Conservation (phyloP, 2,113 vertebrate species). For the Microtus oregoni region DNA sequence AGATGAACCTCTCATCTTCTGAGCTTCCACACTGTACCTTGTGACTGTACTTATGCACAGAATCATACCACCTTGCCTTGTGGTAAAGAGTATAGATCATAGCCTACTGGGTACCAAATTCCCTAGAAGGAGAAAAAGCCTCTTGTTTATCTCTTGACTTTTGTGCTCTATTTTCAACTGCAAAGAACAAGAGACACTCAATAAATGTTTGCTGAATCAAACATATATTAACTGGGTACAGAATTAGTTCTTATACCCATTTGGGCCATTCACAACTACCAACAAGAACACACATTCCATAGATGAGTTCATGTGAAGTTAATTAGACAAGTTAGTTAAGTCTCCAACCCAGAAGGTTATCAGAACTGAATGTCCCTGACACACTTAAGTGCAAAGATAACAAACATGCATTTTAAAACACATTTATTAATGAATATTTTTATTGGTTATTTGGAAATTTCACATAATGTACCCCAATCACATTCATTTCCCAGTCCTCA, state of each 20-base stretch:
- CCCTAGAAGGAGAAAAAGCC: background rate
- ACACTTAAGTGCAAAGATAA: constrained; percentile 77
- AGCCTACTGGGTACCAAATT: background rate
- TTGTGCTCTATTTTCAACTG: background rate
- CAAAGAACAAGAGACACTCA: background rate
- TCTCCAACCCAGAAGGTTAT: constrained; percentile 85
- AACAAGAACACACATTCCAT: constrained; percentile 84
- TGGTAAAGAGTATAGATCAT: background rate
- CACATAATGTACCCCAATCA: background rate
- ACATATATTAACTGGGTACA: background rate
- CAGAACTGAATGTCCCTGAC: constrained; percentile 77
- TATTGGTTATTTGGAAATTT: background rate
- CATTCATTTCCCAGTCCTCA: too few relatives aligned
- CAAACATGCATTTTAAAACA: constrained; percentile 54
- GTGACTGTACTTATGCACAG: background rate
- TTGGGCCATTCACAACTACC: constrained; percentile 45
- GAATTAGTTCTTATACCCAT: constrained; percentile 72
- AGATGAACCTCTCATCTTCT: constrained; percentile 18
- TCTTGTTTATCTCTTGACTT: background rate
- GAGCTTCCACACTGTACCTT: background rate
- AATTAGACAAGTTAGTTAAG: constrained; percentile 85
- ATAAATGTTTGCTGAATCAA: background rate
- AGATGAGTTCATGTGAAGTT: constrained; percentile 84
- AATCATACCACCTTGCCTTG: background rate
- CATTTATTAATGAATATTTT: background rate